Conservation (phyloP, 2,888 invertebrate species). For the Polydrusus tereticollis region DNA sequence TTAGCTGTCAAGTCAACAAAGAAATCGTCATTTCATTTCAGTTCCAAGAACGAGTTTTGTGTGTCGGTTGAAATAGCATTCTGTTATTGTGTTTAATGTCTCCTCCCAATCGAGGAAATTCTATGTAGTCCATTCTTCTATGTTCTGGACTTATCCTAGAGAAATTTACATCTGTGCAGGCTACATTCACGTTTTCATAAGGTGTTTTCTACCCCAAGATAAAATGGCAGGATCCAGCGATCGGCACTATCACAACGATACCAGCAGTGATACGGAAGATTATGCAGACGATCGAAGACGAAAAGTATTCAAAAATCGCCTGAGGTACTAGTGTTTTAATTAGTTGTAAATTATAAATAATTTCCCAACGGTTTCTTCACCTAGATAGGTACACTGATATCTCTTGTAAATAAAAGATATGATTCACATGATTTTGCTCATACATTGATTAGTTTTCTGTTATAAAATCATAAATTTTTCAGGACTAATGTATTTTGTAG, state of each 20-base stretch:
- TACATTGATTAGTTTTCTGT: too few species aligned
- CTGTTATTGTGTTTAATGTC: not conserved
- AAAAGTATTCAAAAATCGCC: constrained; percentile 78
- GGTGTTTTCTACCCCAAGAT: constrained; percentile 63
- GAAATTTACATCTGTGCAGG: constrained; percentile 61
- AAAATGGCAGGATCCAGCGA: constrained; percentile 66
- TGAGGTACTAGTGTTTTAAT: constrained; percentile 68
- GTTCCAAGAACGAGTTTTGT: not conserved
- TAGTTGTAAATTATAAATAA: not conserved
- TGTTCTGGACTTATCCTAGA: constrained; percentile 65
- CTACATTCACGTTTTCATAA: constrained; percentile 63
- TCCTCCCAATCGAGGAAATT: not conserved
- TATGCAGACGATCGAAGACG: constrained; percentile 78
- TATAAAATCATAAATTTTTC: too few species aligned
- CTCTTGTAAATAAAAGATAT: too few species aligned
- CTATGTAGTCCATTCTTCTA: constrained; percentile 50
- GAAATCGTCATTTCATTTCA: not conserved
- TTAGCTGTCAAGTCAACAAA: constrained; percentile 7
- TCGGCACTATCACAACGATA: constrained; percentile 70
- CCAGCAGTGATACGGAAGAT: constrained; percentile 90
- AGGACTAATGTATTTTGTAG: too few species aligned
- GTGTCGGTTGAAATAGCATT: not conserved
- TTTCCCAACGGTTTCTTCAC: not conserved
- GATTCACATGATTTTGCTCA: too few species aligned
- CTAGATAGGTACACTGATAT: not conserved